phyloP scores from a whole-genome alignment of 2,888 invertebrate genomes.

The Hypolimnas misippus region DNA sequence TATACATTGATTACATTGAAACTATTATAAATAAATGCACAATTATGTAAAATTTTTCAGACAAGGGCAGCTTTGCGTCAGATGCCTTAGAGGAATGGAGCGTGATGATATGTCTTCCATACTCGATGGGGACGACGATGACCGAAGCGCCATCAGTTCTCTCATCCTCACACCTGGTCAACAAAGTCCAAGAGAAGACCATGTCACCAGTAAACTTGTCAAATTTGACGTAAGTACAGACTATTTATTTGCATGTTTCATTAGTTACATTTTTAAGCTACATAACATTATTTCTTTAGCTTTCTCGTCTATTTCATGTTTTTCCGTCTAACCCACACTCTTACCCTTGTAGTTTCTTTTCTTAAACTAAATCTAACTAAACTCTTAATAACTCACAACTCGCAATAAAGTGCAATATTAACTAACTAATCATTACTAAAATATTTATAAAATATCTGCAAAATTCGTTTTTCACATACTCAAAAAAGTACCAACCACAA shows the following conservation, averaged over 20 bases:
- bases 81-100: slow-evolving; percentile 88
- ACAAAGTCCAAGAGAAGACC: slow-evolving; percentile 72
- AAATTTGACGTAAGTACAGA: slow-evolving; percentile 83
- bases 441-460: slow-evolving; percentile 50
- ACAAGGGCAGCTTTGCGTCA: slow-evolving; percentile 92
- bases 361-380: slow-evolving; percentile 45
- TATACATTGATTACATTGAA: too few species aligned
- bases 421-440: slow-evolving; percentile 62
- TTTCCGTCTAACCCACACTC: slow-evolving; percentile 45
- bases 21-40: too few species aligned
- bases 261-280: slow-evolving; percentile 4
- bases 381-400: slow-evolving; percentile 68
- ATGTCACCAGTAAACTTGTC: slow-evolving; percentile 77
- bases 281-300: slow-evolving; percentile 45
- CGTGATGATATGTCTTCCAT: slow-evolving; percentile 87
- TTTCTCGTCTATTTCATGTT: slow-evolving; percentile 49
- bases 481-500: background rate
- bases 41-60: slow-evolving; percentile 66
- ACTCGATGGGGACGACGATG: slow-evolving; percentile 89
- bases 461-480: background rate
- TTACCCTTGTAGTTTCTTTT: slow-evolving; percentile 42
- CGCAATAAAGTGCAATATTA: slow-evolving; percentile 61
- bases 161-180: slow-evolving; percentile 74
- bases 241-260: slow-evolving; percentile 3
- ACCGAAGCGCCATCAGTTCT: slow-evolving; percentile 86